These are phyloP conservation scores for Siphamia tubifer DNA, from an alignment of 2,113 vertebrate species.

Conservation along the genomic window DNA sequence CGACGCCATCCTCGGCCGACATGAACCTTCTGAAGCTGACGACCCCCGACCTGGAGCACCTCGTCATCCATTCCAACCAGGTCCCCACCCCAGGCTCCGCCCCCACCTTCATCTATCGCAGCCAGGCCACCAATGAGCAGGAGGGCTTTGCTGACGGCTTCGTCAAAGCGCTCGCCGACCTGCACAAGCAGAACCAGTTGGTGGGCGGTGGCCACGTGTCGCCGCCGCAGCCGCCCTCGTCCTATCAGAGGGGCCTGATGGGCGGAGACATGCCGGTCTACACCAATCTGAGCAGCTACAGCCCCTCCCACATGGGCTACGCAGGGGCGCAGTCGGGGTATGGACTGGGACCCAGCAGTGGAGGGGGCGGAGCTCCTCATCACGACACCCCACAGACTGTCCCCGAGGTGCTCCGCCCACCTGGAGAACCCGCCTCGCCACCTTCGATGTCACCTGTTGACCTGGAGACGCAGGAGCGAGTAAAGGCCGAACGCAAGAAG, in stretches of 20 bases:
- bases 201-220: constrained; percentile 57
- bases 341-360: constrained; percentile 47
- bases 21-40: constrained; percentile 88
- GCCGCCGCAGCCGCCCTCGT: constrained; percentile 49
- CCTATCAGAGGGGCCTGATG: constrained; percentile 66
- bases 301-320: constrained; percentile 41
- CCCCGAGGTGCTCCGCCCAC: constrained; percentile 84
- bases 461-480: constrained; percentile 93
- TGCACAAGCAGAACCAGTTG: constrained; percentile 94
- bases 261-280: constrained; percentile 83
- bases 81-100: constrained; percentile 61
- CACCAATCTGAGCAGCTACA: constrained; percentile 80
- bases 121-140: constrained; percentile 88
- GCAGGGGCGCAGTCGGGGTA: constrained; percentile 62
- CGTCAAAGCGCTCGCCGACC: constrained; percentile 91
- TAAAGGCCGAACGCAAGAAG: constrained; percentile 93
- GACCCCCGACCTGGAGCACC: constrained; percentile 89
- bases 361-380: constrained; percentile 14
- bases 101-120: constrained; percentile 85
- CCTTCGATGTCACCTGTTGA: constrained; percentile 89
- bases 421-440: constrained; percentile 78
- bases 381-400: constrained; percentile 93
- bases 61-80: constrained; percentile 91
- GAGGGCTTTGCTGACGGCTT: no score
- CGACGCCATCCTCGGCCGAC: constrained; percentile 62